These are phyloP conservation scores for Eptatretus burgeri DNA, from an alignment of 2,113 vertebrate genomes.

Conservation along the genomic window DNA sequence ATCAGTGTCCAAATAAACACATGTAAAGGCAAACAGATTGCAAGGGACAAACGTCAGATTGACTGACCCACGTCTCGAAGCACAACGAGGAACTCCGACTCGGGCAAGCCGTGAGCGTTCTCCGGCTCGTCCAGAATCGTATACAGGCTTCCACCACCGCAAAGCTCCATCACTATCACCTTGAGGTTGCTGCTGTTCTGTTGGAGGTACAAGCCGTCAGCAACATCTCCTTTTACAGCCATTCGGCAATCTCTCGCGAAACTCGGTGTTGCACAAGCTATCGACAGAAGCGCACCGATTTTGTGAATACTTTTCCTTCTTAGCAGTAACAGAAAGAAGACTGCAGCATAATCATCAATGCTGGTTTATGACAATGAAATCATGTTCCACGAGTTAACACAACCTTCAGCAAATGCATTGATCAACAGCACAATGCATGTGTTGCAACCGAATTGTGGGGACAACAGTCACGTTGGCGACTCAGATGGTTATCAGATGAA, in stretches of 20 bases:
- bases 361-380: too few species aligned
- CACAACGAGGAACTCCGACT: conserved; percentile 86
- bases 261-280: background rate
- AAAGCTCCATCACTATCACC: conserved; percentile 95
- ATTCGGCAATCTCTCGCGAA: background rate
- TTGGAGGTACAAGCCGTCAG: conserved; percentile 7
- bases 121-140: conserved; percentile 77
- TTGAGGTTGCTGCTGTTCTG: conserved; percentile 66
- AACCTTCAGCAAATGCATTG: too few species aligned
- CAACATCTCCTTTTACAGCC: too few species aligned
- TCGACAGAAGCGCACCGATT: too few species aligned
- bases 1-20: too few species aligned
- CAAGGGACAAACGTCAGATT: too few species aligned
- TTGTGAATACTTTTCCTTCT: conserved; percentile 4
- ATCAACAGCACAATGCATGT: too few species aligned
- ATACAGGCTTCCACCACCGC: conserved; percentile 76
- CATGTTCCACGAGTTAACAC: background rate
- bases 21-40: too few species aligned
- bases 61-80: conserved; percentile 72
- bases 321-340: background rate
- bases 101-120: conserved; percentile 75
- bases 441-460: too few species aligned
- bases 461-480: too few species aligned
- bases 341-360: background rate
- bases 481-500: too few species aligned